These are phyloP conservation scores for Dynastes hyllus DNA, from an alignment of 2,888 invertebrate species.

Conservation along the genomic window DNA sequence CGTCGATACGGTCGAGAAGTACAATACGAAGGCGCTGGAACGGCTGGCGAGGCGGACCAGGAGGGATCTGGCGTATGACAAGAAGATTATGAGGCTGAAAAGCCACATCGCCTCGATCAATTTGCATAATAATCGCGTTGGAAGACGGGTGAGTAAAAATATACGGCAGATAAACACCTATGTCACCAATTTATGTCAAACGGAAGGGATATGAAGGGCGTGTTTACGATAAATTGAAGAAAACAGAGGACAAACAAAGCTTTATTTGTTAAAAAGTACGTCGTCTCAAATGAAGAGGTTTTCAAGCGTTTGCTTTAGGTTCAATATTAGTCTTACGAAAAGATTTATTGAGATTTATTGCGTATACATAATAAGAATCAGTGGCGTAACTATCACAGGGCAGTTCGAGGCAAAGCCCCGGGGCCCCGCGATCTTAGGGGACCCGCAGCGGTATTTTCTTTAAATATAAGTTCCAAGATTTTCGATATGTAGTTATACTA, in stretches of 20 bases:
- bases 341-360: too few relatives aligned
- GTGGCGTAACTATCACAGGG: too few relatives aligned
- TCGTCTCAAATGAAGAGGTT: neutral
- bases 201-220: too few relatives aligned
- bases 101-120: conserved; percentile 81
- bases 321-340: too few relatives aligned
- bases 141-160: conserved; percentile 77
- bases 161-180: neutral
- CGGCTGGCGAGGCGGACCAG: conserved; percentile 68
- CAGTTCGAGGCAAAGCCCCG: too few relatives aligned
- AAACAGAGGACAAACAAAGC: neutral
- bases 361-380: too few relatives aligned
- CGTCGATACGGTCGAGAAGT: conserved; percentile 78
- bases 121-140: conserved; percentile 85
- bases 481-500: too few relatives aligned
- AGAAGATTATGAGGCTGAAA: conserved; percentile 71
- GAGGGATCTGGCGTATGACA: conserved; percentile 53
- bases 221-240: neutral
- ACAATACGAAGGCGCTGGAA: conserved; percentile 66
- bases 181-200: neutral
- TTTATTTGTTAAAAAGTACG: neutral
- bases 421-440: too few relatives aligned
- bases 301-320: too few relatives aligned
- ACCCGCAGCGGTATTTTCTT: too few relatives aligned
- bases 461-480: too few relatives aligned